Base-by-base conservation (phyloP, 2,888 invertebrate species). In the Punctoribates punctum region DNA sequence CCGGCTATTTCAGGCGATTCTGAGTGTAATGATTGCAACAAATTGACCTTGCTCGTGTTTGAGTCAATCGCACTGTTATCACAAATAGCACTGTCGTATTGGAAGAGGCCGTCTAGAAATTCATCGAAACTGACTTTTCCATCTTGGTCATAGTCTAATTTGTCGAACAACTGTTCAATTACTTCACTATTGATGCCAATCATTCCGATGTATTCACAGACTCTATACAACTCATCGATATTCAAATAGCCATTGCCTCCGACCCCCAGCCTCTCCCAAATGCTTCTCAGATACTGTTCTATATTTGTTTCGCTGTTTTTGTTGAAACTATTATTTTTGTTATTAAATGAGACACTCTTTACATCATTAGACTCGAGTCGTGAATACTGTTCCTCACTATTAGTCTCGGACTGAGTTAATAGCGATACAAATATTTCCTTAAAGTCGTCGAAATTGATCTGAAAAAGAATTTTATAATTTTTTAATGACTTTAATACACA, bases 161-260 rank as follows among this genome's bases (percentile, higher is more conserved):
- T 89, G 77, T 88, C 87, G 81, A 90, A 90, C 73, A 90, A 85
- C 81, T 89, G 88, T 79, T 88, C 83, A 23, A 87, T 82, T 77
- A 79, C 73, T 48, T 73, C 54, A 29, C 54, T 57, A 57, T 76
- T 62, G 17, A 23, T 60, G 25, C 23, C 73, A 87, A 84, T 80
- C 83, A 89, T 87, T 76, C 90, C 90, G 78, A 89, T 88, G 78
- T 88, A 88, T 81, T 88, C 86, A 82, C 89, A 90, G 73, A 90
- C 88, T 78, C 86, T 84, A 79, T 87, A 87, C 80, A 90, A 85
- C 82, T 90, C 89, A 73, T 85, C 85, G 81, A 88, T 86, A 82
- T 88, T 88, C 75, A 90, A 86, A 82, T 85, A 88, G 25, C 89
- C 89, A 82, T 88, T 87, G 79, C 85, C 85, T 6, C 88, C 88